Base-by-base conservation (phyloP, 2,113 vertebrate species). In the Cyanocitta stelleri region DNA sequence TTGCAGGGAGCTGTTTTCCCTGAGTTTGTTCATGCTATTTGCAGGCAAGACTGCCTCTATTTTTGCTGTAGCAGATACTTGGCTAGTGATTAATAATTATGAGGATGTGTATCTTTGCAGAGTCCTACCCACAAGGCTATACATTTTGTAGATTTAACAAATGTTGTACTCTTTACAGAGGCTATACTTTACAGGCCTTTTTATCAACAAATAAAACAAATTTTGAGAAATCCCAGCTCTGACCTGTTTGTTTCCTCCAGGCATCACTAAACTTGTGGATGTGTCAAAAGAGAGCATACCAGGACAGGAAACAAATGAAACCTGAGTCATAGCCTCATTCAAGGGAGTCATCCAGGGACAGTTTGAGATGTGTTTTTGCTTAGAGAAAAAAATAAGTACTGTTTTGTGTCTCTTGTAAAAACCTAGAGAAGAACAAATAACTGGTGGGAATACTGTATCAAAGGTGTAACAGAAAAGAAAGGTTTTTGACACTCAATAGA, bases 251-350 rank as follows among this genome's bases (percentile, higher is more conserved):
- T 74, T 94, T 90, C 67, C 68, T 94, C 55, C 51, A 92, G 75
- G 79, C 67, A 89, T 88, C 59, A 48, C 55, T 81, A 51, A 73
- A 67, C 86, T 83, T 90, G 61, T 44, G 82, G 86, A 89, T 86
- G 44, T 89, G 83, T 88, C 85, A 92, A 72, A 92, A 77, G 52
- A 85, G 82, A 94, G 67, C 68, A 48, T 61, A 66, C 59, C 51
- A 86, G 92, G 51, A 73, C 63, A 84, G 82, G 72, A 96, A 86
- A 89, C 68, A 90, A 95, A 89, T 84, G 79, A 86, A 95, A 95
- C 48, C 68, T 74, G 86, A 95, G 79, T 93, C 95, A 75, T 51
- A 77, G 61, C 61, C 39, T 92, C 44, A 14, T 88, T 84, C 79
- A 74, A 19, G 51, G 79, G 46, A 94, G 92, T 84, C 55, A 66